phyloP scores from a whole-genome alignment of 2,888 invertebrate genomes.

The Tipula unca region DNA sequence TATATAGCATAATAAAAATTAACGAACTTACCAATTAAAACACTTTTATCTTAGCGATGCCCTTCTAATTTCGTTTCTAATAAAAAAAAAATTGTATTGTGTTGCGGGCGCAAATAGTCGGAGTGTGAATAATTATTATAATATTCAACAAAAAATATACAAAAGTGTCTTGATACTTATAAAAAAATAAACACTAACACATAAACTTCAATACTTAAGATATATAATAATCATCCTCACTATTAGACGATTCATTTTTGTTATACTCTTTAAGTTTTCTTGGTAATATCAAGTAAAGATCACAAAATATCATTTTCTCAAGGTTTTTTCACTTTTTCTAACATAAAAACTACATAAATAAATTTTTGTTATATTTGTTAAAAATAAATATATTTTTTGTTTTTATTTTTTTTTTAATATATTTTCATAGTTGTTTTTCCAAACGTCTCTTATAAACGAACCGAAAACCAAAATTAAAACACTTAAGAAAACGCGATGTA shows the following conservation, averaged over 20 bases:
- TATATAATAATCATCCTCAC: background rate
- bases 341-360: background rate
- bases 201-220: background rate
- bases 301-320: slow-evolving; percentile 14
- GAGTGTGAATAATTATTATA: background rate
- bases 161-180: background rate
- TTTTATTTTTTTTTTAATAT: background rate
- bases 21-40: background rate
- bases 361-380: background rate
- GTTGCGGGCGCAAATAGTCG: background rate
- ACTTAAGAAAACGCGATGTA: background rate
- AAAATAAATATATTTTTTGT: background rate
- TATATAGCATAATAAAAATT: background rate
- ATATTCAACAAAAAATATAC: background rate
- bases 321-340: slow-evolving; percentile 8
- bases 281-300: slow-evolving; percentile 8
- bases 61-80: background rate
- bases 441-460: background rate
- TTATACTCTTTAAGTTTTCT: background rate
- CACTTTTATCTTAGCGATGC: background rate
- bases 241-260: background rate
- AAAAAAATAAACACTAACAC: background rate
- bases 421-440: slow-evolving; percentile 8
- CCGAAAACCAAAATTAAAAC: background rate
- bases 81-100: background rate